Evolutionary conservation across 2,888 invertebrate species (phyloP).

Genomic region (Nipponacmea schrenckii): DNA sequence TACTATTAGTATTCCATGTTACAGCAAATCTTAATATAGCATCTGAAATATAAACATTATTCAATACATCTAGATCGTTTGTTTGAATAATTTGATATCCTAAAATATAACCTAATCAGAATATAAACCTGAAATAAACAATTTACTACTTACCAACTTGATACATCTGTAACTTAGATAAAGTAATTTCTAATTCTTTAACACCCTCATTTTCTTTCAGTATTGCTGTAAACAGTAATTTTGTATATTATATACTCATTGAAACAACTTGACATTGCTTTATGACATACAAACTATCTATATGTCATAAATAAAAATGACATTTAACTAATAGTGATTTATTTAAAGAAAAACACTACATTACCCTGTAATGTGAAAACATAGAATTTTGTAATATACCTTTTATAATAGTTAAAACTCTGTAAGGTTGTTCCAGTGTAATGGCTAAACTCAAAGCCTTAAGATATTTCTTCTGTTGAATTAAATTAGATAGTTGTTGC

Average conservation of each 20-base stretch:
- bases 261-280: too few species aligned
- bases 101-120: neutral
- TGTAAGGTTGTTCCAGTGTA: slow-evolving; percentile 82
- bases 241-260: neutral
- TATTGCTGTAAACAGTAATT: slow-evolving; percentile 69
- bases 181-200: slow-evolving; percentile 73
- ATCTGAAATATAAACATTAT: slow-evolving; percentile 62
- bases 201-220: slow-evolving; percentile 74
- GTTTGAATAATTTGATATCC: neutral
- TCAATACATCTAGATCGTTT: neutral
- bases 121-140: neutral
- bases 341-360: too few species aligned
- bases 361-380: too few species aligned
- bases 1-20: slow-evolving; percentile 91
- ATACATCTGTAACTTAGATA: slow-evolving; percentile 77
- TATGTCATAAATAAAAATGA: too few species aligned
- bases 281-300: too few species aligned
- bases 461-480: slow-evolving; percentile 81
- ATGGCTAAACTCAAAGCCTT: slow-evolving; percentile 86
- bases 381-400: slow-evolving; percentile 70
- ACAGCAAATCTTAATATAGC: slow-evolving; percentile 80
- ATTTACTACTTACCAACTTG: slow-evolving; percentile 73
- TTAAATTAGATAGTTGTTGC: slow-evolving; percentile 84
- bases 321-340: too few species aligned
- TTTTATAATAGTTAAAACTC: slow-evolving; percentile 85